Evolutionary conservation across 1,140 invertebrate species (phyloP), one percentile per base, ranked within the genome.

Genomic region (Acromyrmex charruanus): DNA sequence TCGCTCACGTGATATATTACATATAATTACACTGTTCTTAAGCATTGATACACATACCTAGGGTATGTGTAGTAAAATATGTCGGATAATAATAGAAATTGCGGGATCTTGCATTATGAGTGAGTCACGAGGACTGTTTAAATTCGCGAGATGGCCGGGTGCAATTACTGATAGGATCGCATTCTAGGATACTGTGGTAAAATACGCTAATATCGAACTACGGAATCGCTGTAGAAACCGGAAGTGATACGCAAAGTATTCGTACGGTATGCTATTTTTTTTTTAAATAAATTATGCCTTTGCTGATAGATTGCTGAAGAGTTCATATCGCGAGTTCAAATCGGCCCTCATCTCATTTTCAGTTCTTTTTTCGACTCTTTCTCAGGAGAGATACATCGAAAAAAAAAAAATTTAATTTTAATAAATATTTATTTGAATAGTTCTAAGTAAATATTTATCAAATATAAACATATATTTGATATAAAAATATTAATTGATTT

Each of bases 121-220:
- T 65, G 59, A 89, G 87, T 88, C 81, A 88, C 84, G 87, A 90
- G 84, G 18, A 88, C 74, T 80, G 84, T 81, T 87, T 79, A 74
- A 71, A n/a, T 53, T 90, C 44, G 59, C 87, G 77, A 86, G 85
- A 90, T 85, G 72, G 63, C 61, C 35, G 74, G n/a, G 59, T 58
- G 80, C 88, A 85, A 89, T 87, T 85, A 89, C 72, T 61, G 88
- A 90, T 90, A 89, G 51, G 55, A 90, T 90, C 89, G 79, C 72
- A 77, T 66, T 77, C 77, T 79, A 65, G 59, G n/a, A 80, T 68
- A 58, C 59, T 53, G 53, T 66, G 75, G 16, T n/a, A 14, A 25
- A 53, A 35, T 58, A 16, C 25, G 51, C 51, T 44, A 74, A 6
- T 79, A 90, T 84, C 74, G 68, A 31, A 12, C n/a, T 44, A 61